These are phyloP conservation scores for Sarcophaga rosellei DNA, from an alignment of 2,888 invertebrate genomes.

Conservation along the genomic window DNA sequence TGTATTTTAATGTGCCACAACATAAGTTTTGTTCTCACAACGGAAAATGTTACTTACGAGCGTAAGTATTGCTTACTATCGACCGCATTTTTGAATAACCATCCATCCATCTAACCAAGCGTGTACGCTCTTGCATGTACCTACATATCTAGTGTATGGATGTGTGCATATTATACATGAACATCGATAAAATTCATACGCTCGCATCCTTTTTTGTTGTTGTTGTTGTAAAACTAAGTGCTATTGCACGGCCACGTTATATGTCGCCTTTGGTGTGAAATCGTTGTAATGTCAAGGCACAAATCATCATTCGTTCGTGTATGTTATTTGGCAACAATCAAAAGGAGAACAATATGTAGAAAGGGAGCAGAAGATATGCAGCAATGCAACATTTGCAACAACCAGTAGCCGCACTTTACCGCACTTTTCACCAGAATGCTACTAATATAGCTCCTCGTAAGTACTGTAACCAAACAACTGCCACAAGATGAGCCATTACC, in stretches of 20 bases:
- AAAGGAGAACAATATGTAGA: too few species aligned
- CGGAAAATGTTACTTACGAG: background rate
- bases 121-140: background rate
- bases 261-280: conserved; percentile 68
- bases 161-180: conserved; percentile 62
- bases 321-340: conserved; percentile 55
- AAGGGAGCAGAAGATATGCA: background rate
- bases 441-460: background rate
- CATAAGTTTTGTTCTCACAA: conserved; percentile 41
- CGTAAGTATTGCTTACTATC: conserved; percentile 41
- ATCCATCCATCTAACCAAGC: conserved; percentile 18
- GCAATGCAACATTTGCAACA: conserved; percentile 37
- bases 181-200: conserved; percentile 57
- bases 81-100: conserved; percentile 59
- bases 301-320: conserved; percentile 67
- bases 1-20: background rate
- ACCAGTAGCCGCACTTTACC: conserved; percentile 63
- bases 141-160: background rate
- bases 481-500: background rate
- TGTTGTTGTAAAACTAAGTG: conserved; percentile 4
- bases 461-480: too few species aligned
- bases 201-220: conserved; percentile 53
- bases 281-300: conserved; percentile 70
- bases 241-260: conserved; percentile 48
- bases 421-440: conserved; percentile 31